Base-by-base conservation (phyloP, 2,888 invertebrate species). In the Elysia crispata region DNA sequence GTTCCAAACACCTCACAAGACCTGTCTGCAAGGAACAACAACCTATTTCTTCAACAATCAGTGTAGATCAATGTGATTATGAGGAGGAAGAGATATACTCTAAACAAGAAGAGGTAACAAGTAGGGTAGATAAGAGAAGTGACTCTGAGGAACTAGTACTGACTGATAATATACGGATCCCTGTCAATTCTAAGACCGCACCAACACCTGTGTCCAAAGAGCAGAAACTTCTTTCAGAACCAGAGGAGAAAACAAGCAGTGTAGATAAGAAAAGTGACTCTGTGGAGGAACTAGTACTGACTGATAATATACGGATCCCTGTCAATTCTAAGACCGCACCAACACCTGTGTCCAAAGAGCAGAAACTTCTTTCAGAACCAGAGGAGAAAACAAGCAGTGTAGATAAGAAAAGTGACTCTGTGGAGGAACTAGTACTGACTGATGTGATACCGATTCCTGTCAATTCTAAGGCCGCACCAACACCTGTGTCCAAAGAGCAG, bases 201-300 rank as follows among this genome's bases (percentile, higher is more conserved):
- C 3, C 60, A 60, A 60, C 3, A 25, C n/a, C 6, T 3, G 60
- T 23, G 5, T 23, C n/a, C 60, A 5, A 60, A 25, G 28, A 28
- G 25, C 13, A 28, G 18, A 23, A 66, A 28, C 41, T 6, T 41
- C 41, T 41, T 3, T 41, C 41, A 6, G 11, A 41, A 41, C 41
- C 41, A 6, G 41, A 41, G 41, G 41, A 41, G 41, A 41, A 41
- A 41, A 41, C 41, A 41, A 41, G 41, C 41, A 41, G 41, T 41
- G 41, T 41, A 41, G 41, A 41, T 41, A 41, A 11, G 41, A 41
- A 11, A 41, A 41, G 41, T 41, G 31, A 30, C n/a, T 69, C 69
- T 15, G 69, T 31, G 23, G 69, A 69, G 41, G 69, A 69, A 33
- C 15, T 69, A 69, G 69, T 69, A 1, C 1, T 33, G 69, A 69